Percentiles rank a stretch among this genome's conserved stretches.
These are phyloP conservation scores for Melospiza georgiana DNA, from an alignment of 2,113 vertebrate genomes.

Conservation along the genomic window DNA sequence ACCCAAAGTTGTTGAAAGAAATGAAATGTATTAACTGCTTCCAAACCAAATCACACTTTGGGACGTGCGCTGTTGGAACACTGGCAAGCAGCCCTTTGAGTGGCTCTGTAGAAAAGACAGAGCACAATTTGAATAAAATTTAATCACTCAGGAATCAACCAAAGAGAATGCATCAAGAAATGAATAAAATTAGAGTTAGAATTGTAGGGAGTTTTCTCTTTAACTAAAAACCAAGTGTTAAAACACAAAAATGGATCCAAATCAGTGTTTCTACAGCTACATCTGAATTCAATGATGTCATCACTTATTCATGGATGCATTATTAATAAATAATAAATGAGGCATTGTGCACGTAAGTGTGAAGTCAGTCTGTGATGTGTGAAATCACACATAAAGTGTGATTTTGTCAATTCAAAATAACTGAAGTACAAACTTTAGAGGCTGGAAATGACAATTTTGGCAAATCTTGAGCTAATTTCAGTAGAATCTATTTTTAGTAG, in stretches of 20 bases:
- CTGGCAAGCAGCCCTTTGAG: not conserved
- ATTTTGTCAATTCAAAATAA: not conserved
- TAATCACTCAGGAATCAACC: not conserved
- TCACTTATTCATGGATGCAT: not conserved
- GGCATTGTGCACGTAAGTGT: not conserved
- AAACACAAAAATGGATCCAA: not conserved
- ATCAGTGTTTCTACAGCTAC: not conserved
- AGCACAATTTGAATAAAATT: not conserved
- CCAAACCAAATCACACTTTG: not conserved
- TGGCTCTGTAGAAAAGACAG: not conserved
- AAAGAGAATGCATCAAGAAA: not conserved
- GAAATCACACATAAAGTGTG: not conserved
- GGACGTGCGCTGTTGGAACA: not conserved
- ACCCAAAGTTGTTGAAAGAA: not conserved
- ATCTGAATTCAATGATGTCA: not conserved
- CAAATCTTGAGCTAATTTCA: not conserved
- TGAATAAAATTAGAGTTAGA: not conserved
- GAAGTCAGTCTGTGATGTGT: not conserved
- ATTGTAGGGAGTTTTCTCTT: not conserved
- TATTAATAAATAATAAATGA: not conserved
- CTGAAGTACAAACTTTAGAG: not conserved
- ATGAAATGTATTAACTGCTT: slow-evolving; percentile 22
- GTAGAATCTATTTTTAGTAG: not conserved
- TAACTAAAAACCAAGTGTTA: not conserved
- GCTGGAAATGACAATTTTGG: not conserved